phyloP scores from a whole-genome alignment of 2,888 invertebrate species.

The Drosophila kokeensis region DNA sequence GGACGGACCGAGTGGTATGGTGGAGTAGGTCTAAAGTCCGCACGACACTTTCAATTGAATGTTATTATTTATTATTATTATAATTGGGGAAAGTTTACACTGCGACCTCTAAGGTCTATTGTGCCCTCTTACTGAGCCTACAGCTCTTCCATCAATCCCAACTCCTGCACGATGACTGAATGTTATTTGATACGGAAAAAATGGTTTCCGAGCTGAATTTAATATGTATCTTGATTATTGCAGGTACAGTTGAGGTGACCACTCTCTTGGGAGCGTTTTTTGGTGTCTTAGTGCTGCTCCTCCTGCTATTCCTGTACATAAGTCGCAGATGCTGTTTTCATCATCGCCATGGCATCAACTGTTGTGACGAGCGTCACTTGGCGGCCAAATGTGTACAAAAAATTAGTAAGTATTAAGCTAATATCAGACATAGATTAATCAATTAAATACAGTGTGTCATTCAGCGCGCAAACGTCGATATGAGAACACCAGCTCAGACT shows the following conservation, averaged over 20 bases:
- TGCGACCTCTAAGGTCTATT: too few relatives aligned
- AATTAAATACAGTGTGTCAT: conserved; percentile 7
- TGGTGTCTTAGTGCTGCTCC: conserved; percentile 92
- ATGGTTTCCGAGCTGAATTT: conserved; percentile 1
- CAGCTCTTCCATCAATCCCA: too few relatives aligned
- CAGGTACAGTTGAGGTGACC: conserved; percentile 91
- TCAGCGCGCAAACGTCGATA: conserved; percentile 84
- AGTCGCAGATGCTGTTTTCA: conserved; percentile 91
- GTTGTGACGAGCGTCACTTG: conserved; percentile 87
- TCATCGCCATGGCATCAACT: conserved; percentile 87
- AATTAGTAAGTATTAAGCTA: conserved; percentile 80
- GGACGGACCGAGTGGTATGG: not conserved
- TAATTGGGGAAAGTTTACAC: too few relatives aligned
- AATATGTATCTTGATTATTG: conserved; percentile 3
- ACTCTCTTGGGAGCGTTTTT: conserved; percentile 95
- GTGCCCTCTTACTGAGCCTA: too few relatives aligned
- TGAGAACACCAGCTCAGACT: conserved; percentile 88
- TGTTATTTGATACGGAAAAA: conserved; percentile 1
- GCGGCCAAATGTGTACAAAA: conserved; percentile 85
- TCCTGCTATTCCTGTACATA: conserved; percentile 94
- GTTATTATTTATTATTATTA: too few relatives aligned
- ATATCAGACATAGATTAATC: not conserved
- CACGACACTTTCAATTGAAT: conserved; percentile 2
- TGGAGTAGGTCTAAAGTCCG: conserved; percentile 16
- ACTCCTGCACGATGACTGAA: too few relatives aligned